A percentile compares a stretch with the other conserved stretches of the same genome.
These are phyloP conservation scores for Pollenia angustigena DNA, from an alignment of 2,888 invertebrate species.

Conservation along the genomic window DNA sequence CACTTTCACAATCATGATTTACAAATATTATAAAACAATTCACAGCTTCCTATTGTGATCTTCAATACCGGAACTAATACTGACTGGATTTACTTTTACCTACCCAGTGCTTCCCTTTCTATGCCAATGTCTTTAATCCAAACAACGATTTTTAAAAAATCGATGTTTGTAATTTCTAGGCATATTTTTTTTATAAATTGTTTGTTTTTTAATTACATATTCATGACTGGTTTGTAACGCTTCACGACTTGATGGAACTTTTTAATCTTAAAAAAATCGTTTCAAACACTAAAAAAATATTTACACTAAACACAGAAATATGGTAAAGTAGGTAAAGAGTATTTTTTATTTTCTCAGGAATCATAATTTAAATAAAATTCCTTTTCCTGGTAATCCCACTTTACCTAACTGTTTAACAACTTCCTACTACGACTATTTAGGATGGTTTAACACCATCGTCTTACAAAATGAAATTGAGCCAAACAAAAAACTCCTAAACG, in stretches of 20 bases:
- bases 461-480: background rate
- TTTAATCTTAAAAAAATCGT: background rate
- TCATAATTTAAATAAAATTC: constrained; percentile 52
- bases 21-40: too few relatives aligned
- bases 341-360: constrained; percentile 40
- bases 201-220: background rate
- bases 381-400: constrained; percentile 68
- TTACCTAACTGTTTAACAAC: constrained; percentile 65
- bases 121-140: too few relatives aligned
- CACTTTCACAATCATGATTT: too few relatives aligned
- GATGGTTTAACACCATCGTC: constrained; percentile 46
- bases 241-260: background rate
- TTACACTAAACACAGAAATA: constrained; percentile 8
- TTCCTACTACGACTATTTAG: constrained; percentile 44
- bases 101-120: too few relatives aligned
- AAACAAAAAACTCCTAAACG: constrained; percentile 49
- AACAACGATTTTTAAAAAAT: too few relatives aligned
- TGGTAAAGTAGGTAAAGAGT: background rate
- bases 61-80: too few relatives aligned
- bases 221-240: constrained; percentile 11
- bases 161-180: too few relatives aligned
- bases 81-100: too few relatives aligned
- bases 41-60: too few relatives aligned
- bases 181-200: background rate
- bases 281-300: background rate